A percentile compares a stretch with the other conserved stretches of the same genome.
phyloP scores from a whole-genome alignment of 1,140 invertebrate genomes.

The Rhopalosiphum maidis region DNA sequence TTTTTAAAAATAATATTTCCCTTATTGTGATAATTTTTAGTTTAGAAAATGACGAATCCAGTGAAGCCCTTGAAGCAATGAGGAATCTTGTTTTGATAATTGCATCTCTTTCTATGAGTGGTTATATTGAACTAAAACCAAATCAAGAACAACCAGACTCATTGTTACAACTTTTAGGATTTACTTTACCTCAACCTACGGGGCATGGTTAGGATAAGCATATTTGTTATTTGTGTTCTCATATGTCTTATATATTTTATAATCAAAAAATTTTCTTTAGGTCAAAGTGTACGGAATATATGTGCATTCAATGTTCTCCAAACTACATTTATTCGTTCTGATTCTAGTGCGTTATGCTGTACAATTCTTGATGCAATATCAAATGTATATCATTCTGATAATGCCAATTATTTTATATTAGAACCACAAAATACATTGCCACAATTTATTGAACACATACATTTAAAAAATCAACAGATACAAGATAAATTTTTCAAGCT shows the following conservation, averaged over 20 bases:
- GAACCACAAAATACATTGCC: conserved; percentile 95
- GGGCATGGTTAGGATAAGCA: conserved; percentile 74
- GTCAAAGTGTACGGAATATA: conserved; percentile 85
- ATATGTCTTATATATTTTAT: background rate
- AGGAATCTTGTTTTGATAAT: conserved; percentile 92
- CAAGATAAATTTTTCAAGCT: conserved; percentile 96
- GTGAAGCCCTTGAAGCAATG: conserved; percentile 86
- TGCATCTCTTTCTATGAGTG: conserved; percentile 92
- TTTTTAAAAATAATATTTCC: background rate
- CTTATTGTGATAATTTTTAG: conserved; percentile 63
- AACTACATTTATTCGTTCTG: conserved; percentile 90
- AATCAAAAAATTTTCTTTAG: conserved; percentile 61
- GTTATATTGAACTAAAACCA: conserved; percentile 85
- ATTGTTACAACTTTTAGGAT: conserved; percentile 91
- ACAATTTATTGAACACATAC: conserved; percentile 95
- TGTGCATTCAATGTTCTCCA: conserved; percentile 95
- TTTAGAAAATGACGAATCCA: conserved; percentile 73
- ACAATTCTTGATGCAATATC: conserved; percentile 95
- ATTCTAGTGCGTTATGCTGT: conserved; percentile 82
- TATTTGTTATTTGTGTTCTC: background rate
- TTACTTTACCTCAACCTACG: conserved; percentile 86
- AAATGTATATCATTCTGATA: conserved; percentile 95
- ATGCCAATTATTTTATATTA: conserved; percentile 98
- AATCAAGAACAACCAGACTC: conserved; percentile 81
- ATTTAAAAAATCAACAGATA: conserved; percentile 87